Evolutionary conservation across 1,140 invertebrate genomes (phyloP).

Genomic region (Tetraneura akinire): DNA sequence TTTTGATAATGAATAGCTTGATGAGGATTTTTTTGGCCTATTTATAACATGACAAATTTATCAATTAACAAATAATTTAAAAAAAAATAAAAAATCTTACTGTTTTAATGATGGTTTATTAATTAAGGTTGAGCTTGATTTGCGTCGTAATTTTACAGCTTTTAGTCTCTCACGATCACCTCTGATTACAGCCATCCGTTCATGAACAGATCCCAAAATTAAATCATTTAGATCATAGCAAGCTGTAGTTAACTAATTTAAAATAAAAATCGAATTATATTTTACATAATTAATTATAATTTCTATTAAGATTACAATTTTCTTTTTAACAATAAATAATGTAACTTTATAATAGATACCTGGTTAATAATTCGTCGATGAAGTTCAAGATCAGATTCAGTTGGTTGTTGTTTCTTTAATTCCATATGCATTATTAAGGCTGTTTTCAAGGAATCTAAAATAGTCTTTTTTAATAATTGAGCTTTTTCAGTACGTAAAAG

Average conservation of each 20-base stretch:
- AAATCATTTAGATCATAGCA: conserved; percentile 51
- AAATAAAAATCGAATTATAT: conserved; percentile 20
- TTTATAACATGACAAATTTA: neutral
- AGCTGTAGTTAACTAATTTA: conserved; percentile 46
- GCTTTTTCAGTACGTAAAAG: conserved; percentile 52
- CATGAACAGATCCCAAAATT: conserved; percentile 36
- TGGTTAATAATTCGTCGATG: conserved; percentile 46
- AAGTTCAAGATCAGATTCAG: conserved; percentile 48
- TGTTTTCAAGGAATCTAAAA: conserved; percentile 51
- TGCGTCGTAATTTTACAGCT: conserved; percentile 1
- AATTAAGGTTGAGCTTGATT: conserved; percentile 6
- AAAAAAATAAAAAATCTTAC: conserved; percentile 17
- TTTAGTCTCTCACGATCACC: conserved; percentile 35
- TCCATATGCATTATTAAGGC: conserved; percentile 51
- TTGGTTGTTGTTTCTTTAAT: conserved; percentile 45
- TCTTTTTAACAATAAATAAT: neutral
- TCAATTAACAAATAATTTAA: neutral
- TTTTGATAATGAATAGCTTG: conserved; percentile 33
- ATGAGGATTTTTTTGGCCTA: conserved; percentile 39
- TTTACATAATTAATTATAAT: neutral
- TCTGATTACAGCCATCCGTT: conserved; percentile 43
- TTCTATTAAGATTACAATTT: neutral
- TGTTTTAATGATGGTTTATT: conserved; percentile 15
- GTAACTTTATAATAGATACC: neutral
- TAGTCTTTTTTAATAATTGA: conserved; percentile 51